Evolutionary conservation across 2,113 vertebrate genomes (phyloP).

Genomic region (Psammodynastes pulverulentus): DNA sequence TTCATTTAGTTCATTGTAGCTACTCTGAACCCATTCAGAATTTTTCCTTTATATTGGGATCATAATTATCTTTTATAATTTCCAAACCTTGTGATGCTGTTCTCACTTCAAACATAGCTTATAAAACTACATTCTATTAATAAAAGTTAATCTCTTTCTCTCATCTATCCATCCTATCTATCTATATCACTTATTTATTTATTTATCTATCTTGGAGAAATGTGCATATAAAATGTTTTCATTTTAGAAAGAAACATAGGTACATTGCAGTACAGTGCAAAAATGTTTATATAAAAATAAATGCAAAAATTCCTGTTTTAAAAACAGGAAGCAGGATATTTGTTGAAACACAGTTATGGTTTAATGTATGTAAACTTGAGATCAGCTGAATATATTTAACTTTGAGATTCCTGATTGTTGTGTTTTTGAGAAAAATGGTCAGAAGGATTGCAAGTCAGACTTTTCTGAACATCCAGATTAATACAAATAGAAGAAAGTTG

Average conservation of each 20-base stretch:
- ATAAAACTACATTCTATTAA: background rate
- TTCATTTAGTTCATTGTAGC: background rate
- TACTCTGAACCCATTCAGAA: background rate
- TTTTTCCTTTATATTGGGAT: background rate
- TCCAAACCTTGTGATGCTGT: background rate
- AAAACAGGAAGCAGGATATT: background rate
- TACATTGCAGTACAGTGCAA: background rate
- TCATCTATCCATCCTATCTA: too few relatives aligned
- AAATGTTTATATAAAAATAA: background rate
- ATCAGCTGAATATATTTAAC: background rate
- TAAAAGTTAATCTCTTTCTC: background rate
- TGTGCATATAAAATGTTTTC: background rate
- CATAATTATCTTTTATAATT: background rate
- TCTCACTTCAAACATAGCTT: background rate
- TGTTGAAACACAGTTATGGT: background rate
- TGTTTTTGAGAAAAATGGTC: background rate
- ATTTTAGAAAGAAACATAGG: background rate
- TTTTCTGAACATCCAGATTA: background rate
- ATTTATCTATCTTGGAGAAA: background rate
- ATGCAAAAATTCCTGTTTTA: background rate
- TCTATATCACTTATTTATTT: background rate
- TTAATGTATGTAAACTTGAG: background rate
- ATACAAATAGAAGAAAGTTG: constrained; percentile 26
- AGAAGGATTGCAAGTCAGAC: background rate
- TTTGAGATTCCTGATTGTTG: background rate